These are phyloP conservation scores for Syrmaticus mikado DNA, from an alignment of 2,113 vertebrate species.

Conservation along the genomic window DNA sequence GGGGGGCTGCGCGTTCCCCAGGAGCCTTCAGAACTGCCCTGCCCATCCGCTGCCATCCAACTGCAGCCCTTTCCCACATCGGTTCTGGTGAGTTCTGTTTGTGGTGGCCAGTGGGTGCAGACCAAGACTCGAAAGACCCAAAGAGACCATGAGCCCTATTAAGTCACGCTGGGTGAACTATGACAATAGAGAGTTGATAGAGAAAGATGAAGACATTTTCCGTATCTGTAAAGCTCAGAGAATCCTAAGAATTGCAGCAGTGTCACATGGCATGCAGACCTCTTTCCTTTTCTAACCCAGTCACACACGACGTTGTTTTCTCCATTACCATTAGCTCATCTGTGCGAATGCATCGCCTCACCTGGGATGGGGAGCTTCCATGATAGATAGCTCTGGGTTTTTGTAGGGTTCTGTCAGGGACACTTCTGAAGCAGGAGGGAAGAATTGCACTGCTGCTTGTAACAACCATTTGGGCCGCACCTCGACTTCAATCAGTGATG, in stretches of 20 bases:
- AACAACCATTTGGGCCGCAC: background rate
- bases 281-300: background rate
- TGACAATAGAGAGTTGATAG: background rate
- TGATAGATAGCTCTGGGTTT: background rate
- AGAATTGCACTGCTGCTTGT: background rate
- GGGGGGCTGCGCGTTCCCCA: too few relatives aligned
- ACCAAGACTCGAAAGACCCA: background rate
- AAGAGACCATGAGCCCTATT: background rate
- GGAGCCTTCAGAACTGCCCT: background rate
- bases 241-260: background rate
- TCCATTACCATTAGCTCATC: background rate
- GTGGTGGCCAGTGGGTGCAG: background rate
- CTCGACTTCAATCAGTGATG: background rate
- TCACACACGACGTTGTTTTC: background rate
- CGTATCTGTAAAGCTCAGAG: background rate
- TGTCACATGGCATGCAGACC: background rate
- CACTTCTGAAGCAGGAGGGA: background rate
- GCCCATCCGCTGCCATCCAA: background rate
- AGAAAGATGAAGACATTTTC: background rate
- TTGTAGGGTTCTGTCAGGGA: background rate
- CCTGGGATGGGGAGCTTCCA: fast-evolving
- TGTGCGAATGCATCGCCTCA: background rate
- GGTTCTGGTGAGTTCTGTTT: background rate
- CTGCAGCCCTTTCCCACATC: background rate
- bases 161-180: background rate